phyloP scores from a whole-genome alignment of 2,113 vertebrate genomes.

The Halcyon senegalensis region DNA sequence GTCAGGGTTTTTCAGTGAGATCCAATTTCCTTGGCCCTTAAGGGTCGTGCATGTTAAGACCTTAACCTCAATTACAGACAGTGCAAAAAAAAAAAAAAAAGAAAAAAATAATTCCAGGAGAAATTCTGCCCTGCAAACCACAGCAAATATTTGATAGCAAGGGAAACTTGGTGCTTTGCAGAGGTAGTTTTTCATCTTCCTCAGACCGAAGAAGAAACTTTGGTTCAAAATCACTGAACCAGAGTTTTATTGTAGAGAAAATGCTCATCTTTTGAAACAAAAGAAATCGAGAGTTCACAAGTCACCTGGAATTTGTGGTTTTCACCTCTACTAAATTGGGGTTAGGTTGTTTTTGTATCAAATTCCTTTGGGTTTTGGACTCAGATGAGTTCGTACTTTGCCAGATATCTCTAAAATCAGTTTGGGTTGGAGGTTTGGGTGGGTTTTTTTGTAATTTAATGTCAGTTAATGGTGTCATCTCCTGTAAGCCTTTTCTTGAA shows the following conservation, averaged over 20 bases:
- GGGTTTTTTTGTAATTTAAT: neutral
- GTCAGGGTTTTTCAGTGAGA: neutral
- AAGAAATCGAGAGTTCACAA: neutral
- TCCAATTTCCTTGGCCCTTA: neutral
- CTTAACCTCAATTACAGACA: neutral
- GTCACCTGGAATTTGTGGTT: neutral
- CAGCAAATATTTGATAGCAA: neutral
- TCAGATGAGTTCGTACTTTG: neutral
- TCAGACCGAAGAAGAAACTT: neutral
- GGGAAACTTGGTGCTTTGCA: neutral
- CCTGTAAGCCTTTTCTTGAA: neutral
- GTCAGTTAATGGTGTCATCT: neutral
- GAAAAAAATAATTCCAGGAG: neutral
- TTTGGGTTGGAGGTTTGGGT: neutral
- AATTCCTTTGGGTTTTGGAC: neutral
- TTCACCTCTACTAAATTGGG: neutral
- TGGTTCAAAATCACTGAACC: neutral
- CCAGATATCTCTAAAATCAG: neutral
- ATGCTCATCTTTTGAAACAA: neutral
- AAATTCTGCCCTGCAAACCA: neutral
- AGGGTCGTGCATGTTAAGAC: rapidly evolving
- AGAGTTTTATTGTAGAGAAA: neutral
- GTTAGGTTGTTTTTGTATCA: neutral
- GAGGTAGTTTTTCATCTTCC: neutral
- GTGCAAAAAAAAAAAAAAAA: neutral